Base-by-base conservation (phyloP, 2,797 vertebrate species). In the Pipistrellus nathusii region DNA sequence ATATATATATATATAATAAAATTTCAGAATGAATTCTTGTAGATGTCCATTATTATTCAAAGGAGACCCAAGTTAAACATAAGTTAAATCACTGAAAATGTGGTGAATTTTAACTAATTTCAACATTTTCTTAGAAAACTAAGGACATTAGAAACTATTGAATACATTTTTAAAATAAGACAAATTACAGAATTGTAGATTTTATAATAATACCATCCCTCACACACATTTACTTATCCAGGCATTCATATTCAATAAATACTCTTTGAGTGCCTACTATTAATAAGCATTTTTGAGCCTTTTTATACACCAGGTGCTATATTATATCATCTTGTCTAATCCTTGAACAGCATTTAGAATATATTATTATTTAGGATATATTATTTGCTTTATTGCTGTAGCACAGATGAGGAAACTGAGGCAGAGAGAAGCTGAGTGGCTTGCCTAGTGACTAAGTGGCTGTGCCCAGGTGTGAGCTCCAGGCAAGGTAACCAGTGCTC, bases 51-150 rank as follows among this genome's bases (percentile, higher is more conserved):
- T 85, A 35, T 83, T 93, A 91, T 77, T 51, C 9, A 89, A 95
- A 89, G 66, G 53, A 94, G 64, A 77, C 2, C 10, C 44, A 87
- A 73, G 57, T 71, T n/a, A 94, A 94, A 78, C 77, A 44, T 35
- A 85, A 76, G 14, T 76, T 72, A 66, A 78, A 53, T 82, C 30
- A 77, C 76, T n/a, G 44, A 30, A 81, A 94, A 64, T 53, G 71
- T 76, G 51, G 38, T 27, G 81, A 41, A 77, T 75, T 82, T 88
- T 76, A 89, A 84, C 59, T 57, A 57, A 88, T 89, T 95, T 85
- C 76, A 71, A 73, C 27, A 12, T 88, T 75, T 81, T 81, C 72
- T 69, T 84, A 75, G 78, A 90, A 88, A 90, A 88, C 13, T 83
- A 73, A 84, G 18, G 41, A 41, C 41, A 32, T 57, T 51, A 75